Evolutionary conservation across 2,113 vertebrate species (phyloP).

Genomic region (Pollimyrus isidori): DNA sequence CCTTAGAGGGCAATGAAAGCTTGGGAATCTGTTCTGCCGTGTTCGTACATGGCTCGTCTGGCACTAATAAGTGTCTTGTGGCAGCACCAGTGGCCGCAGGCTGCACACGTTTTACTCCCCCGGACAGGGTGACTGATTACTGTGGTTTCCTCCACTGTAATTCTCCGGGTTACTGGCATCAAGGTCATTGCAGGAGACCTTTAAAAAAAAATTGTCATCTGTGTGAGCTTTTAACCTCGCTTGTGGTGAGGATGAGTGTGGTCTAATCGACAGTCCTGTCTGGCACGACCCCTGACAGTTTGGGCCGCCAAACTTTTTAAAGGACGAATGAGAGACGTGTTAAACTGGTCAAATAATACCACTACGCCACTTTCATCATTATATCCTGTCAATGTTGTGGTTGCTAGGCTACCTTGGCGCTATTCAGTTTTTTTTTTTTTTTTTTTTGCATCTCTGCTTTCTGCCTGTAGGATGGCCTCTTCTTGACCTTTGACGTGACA

Average conservation of each 20-base stretch:
- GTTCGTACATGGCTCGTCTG: not conserved
- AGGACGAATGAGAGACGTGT: not conserved
- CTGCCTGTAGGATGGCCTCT: not conserved
- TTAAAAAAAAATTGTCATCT: not conserved
- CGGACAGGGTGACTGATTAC: constrained; percentile 14
- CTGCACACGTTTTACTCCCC: not conserved
- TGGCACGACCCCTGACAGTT: not conserved
- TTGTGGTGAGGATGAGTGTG: not conserved
- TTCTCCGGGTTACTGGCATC: not conserved
- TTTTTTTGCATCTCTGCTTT: not conserved
- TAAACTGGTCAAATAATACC: not conserved
- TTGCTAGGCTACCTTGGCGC: not conserved
- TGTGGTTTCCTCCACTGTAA: constrained; percentile 17
- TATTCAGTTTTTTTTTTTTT: not conserved
- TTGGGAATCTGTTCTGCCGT: not conserved
- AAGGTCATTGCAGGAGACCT: not conserved
- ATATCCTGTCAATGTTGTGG: not conserved
- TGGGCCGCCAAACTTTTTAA: not conserved
- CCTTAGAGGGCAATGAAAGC: not conserved
- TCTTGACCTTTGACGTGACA: not conserved
- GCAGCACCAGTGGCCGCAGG: not conserved
- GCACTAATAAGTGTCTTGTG: constrained; percentile 18
- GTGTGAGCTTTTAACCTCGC: not conserved
- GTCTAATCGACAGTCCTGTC: not conserved
- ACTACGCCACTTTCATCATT: not conserved